Conservation (phyloP, 30 jellyfish, hydroid and myxozoan genomes). For the Hydractinia symbiolongicarpus region DNA sequence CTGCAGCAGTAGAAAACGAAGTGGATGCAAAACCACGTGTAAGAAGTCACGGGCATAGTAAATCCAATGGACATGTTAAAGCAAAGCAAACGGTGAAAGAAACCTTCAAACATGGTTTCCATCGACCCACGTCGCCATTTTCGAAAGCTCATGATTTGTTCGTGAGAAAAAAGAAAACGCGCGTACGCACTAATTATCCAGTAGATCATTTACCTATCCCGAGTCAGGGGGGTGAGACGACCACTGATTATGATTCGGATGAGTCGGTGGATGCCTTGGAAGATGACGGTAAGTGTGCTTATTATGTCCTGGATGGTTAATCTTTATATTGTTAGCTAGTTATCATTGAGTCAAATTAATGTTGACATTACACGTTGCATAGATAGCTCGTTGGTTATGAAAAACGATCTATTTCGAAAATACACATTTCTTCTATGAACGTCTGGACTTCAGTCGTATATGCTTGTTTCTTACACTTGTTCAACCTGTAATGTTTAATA, state of each 20-base stretch:
- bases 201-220: constrained; percentile 21
- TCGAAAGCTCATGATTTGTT: constrained; percentile 24
- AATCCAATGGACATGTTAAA: not conserved
- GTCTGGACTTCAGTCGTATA: no score
- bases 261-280: constrained; percentile 22
- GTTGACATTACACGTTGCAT: no score
- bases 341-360: no score
- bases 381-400: no score
- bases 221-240: constrained; percentile 19
- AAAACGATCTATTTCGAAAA: no score
- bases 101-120: not conserved
- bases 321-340: no score
- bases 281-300: not conserved
- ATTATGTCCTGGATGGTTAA: no score
- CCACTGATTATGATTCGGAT: constrained; percentile 31
- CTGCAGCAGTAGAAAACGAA: constrained; percentile 1
- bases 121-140: constrained; percentile 8
- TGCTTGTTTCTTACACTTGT: no score
- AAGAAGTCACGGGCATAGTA: not conserved
- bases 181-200: constrained; percentile 16
- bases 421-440: no score
- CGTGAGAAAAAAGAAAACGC: constrained; percentile 21
- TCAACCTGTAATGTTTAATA: no score
- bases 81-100: not conserved
- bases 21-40: constrained; percentile 2